Percentiles rank a stretch among this genome's conserved stretches.
Evolutionary conservation across 2,797 vertebrate genomes (phyloP).

Genomic region (Enteromius unitaeniatus): DNA sequence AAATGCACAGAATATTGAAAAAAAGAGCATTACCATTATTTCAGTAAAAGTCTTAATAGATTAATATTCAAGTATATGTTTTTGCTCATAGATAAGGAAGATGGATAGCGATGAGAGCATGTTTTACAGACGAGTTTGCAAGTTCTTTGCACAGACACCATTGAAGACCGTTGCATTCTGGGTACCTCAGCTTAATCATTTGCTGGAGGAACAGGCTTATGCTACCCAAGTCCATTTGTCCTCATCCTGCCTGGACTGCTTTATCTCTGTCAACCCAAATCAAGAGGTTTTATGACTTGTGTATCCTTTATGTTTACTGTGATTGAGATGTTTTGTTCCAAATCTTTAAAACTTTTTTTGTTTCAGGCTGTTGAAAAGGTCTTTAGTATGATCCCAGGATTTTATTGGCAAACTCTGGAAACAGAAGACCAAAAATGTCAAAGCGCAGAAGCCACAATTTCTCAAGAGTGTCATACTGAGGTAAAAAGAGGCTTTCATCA

Average conservation of each 20-base stretch:
- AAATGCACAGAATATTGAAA: not conserved
- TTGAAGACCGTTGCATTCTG: conserved; percentile 69
- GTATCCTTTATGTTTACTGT: not conserved
- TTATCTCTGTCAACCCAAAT: conserved; percentile 68
- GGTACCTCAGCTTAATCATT: conserved; percentile 64
- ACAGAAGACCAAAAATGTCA: conserved; percentile 72
- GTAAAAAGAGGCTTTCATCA: conserved; percentile 48
- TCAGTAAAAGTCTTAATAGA: not conserved
- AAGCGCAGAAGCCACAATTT: conserved; percentile 59
- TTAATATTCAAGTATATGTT: conserved; percentile 13
- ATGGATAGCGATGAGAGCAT: conserved; percentile 47
- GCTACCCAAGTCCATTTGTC: conserved; percentile 66
- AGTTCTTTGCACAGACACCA: conserved; percentile 68
- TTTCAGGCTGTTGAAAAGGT: conserved; percentile 74
- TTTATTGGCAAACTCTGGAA: conserved; percentile 81
- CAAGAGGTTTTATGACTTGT: conserved; percentile 63
- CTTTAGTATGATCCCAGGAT: conserved; percentile 72
- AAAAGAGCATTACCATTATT: not conserved
- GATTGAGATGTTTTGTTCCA: not conserved
- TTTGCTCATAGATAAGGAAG: conserved; percentile 65
- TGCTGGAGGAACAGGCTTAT: conserved; percentile 62
- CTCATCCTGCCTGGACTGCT: conserved; percentile 63
- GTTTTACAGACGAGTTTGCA: conserved; percentile 69
- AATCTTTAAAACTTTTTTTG: conserved; percentile 36
- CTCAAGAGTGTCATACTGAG: conserved; percentile 69